Base-by-base conservation (phyloP, 2,113 vertebrate genomes). In the Cottus gobio region DNA sequence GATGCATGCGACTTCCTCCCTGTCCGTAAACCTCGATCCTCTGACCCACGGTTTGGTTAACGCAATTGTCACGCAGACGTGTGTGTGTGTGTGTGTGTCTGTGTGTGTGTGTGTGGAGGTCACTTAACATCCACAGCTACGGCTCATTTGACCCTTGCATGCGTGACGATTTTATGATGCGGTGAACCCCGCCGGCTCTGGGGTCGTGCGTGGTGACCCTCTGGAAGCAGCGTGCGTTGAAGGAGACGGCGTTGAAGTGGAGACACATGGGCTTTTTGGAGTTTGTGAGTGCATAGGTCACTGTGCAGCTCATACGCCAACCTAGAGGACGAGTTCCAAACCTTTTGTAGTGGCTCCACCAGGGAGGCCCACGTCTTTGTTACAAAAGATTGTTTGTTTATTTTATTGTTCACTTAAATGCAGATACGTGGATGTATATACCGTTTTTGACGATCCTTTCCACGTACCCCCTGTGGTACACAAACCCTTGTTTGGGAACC, bases 131-230 rank as follows among this genome's bases (percentile, higher is more conserved):
- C 82, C 68, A 50, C 77, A 1, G 63, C 75, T 80, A 87, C 7
- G 81, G 87, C 77, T 88, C 89, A 84, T 93, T 93, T 91, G 84
- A 79, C 85, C 79, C 77, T 44, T 73, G 77, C 61, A 66, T 61
- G 80, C 77, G 67, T 86, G 89, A 63, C 28, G 56, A 78, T 85
- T 89, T 92, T 87, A 91, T 75, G 89, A 82, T 58, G 87, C 60
- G 34, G 60, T 77, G 75, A 83, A 80, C 84, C 82, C 48, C 28
- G 13, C 68, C 12, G 48, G 73, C 48, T 76, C 77, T 36, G 46
- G 68, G 50, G 72, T n/a, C 16, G 24, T 30, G 52, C 67, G 68
- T 63, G 61, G 39, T 8, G 48, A 60, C 24, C 24, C 66, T 56
- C 62, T 75, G 63, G 57, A 36, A 82, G 30, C 60, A 60, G 76